Evolutionary conservation across 23 tunicate species (phyloP), one percentile per base, ranked within the genome.

Genomic region (Diplosoma virens): DNA sequence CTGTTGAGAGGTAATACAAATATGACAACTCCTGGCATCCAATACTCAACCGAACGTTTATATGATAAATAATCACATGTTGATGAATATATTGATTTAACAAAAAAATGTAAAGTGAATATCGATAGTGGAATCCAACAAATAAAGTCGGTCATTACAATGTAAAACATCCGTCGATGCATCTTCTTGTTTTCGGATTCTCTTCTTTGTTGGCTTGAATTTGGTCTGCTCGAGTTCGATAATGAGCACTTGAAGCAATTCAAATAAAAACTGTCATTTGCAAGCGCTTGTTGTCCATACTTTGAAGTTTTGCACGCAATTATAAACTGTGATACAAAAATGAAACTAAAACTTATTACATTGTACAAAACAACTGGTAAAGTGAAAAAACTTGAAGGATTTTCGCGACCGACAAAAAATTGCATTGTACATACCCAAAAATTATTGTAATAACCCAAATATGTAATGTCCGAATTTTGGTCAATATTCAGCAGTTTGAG

Each of bases 151-250:
- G 78, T 72, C 32, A 72, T 9, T 22, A 72, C 78, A 72, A 72
- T 72, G 23, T 47, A 48, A 29, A 72, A 72, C 78, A 72, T 47
- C 25, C 78, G 60, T 16, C 78, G 60, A 29, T 72, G 78, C 78
- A 72, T 72, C 29, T 27, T 47, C 16, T 24, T 28, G 28, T 72
- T 50, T 27, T 72, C 78, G 22, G 23, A 3, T 67, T 67, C 74
- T 67, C 74, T 35, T 21, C 26, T 18, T 67, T 35, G 74, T 26
- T 35, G 74, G 18, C 30, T 6, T 3, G 69, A 9, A 7, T 9
- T 41, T 41, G 50, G 50, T 5, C 61, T 24, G 23, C 25, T 9
- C 25, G 22, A 4, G n/a, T n/a, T n/a, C n/a, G n/a, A n/a, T n/a
- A n/a, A n/a, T 45, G 52, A 45, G 16, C 52, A 45, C 52, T 45